A percentile compares a stretch with the other conserved stretches of the same genome.
Conservation (phyloP, 2,113 vertebrate genomes). For the Oostethus manadensis region DNA sequence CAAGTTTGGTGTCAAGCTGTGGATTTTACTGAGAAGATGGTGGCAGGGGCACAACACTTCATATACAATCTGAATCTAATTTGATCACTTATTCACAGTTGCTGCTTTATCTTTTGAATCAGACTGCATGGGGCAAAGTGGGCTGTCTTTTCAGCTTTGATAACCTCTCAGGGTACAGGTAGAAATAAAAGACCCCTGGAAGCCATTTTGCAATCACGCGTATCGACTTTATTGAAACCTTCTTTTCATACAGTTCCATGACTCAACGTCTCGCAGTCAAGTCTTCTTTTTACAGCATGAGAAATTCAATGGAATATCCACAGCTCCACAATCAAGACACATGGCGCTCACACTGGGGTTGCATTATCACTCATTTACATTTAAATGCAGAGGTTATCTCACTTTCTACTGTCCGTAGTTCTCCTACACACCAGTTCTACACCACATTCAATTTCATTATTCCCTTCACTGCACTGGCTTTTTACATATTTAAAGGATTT, state of each 20-base stretch:
- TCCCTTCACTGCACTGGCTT: conserved; percentile 12
- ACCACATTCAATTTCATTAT: conserved; percentile 26
- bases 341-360: conserved; percentile 1
- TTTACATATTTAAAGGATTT: conserved; percentile 29
- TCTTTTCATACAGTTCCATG: background rate
- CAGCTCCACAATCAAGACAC: background rate
- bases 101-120: conserved; percentile 13
- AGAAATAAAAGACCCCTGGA: conserved; percentile 14
- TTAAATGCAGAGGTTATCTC: conserved; percentile 8
- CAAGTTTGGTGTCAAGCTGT: too few relatives aligned
- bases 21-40: conserved; percentile 4
- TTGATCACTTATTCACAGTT: conserved; percentile 28
- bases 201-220: background rate
- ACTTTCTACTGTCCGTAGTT: conserved; percentile 10
- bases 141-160: conserved; percentile 35
- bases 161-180: conserved; percentile 20
- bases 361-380: conserved; percentile 13
- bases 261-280: background rate
- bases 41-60: too few relatives aligned
- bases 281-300: background rate
- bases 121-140: conserved; percentile 9
- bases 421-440: conserved; percentile 28
- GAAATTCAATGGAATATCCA: background rate
- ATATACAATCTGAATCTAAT: conserved; percentile 27
- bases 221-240: background rate